These are phyloP conservation scores for Drosophila melanocephala DNA, from an alignment of 2,888 invertebrate genomes.

Conservation along the genomic window DNA sequence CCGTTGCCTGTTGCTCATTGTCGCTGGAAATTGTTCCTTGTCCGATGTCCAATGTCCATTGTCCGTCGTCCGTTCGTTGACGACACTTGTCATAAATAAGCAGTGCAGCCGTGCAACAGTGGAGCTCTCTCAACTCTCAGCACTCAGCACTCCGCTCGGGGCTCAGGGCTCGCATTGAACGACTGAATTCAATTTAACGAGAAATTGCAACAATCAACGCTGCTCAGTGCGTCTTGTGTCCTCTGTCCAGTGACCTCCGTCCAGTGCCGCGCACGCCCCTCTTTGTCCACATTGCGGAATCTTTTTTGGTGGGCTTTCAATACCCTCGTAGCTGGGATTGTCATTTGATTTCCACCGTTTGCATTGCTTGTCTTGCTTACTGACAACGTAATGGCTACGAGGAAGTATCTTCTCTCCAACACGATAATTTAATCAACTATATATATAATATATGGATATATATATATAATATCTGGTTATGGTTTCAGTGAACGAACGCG, in stretches of 20 bases:
- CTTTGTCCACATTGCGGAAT: slow-evolving; percentile 26
- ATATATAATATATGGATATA: background rate
- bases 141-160: slow-evolving; percentile 5
- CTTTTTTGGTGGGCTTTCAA: background rate
- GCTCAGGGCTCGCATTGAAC: slow-evolving; percentile 54
- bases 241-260: slow-evolving; percentile 1
- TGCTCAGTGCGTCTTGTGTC: slow-evolving; percentile 43
- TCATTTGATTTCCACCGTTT: background rate
- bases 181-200: slow-evolving; percentile 80
- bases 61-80: slow-evolving; percentile 11
- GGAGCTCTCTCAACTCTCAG: slow-evolving; percentile 17
- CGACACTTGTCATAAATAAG: slow-evolving; percentile 67
- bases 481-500: background rate
- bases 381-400: background rate
- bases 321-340: slow-evolving; percentile 10
- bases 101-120: slow-evolving; percentile 34
- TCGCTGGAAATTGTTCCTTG: slow-evolving; percentile 20
- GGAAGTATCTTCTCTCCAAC: background rate
- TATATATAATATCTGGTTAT: background rate
- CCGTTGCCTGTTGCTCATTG: slow-evolving; percentile 26
- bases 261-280: background rate
- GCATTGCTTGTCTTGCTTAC: background rate
- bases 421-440: background rate
- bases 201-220: slow-evolving; percentile 80
- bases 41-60: slow-evolving; percentile 17